These are phyloP conservation scores for Phalacrocorax aristotelis DNA, from an alignment of 2,113 vertebrate genomes.

Conservation along the genomic window DNA sequence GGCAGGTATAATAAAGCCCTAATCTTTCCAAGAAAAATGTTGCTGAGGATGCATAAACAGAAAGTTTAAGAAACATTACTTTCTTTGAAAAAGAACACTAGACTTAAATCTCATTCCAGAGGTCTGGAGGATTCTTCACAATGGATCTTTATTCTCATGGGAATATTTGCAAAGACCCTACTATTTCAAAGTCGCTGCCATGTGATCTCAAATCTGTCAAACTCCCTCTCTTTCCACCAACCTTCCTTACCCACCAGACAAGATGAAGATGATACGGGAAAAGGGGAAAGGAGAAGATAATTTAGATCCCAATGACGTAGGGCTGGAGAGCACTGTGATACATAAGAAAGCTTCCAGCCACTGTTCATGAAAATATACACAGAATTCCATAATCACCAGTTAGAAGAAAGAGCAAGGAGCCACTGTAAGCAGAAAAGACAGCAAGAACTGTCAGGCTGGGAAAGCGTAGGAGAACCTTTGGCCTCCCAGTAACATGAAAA, in stretches of 20 bases:
- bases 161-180: constrained; percentile 14
- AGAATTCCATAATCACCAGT: neutral
- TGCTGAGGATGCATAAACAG: neutral
- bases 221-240: neutral
- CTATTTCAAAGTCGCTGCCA: neutral
- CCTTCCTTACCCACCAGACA: neutral
- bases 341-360: neutral
- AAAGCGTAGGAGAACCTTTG: neutral
- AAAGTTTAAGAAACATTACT: neutral
- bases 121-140: neutral
- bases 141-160: neutral
- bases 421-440: neutral
- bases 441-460: neutral
- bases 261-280: neutral
- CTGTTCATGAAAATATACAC: neutral
- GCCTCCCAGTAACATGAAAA: neutral
- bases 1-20: neutral
- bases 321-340: neutral
- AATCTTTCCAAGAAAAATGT: neutral
- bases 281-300: neutral
- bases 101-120: neutral
- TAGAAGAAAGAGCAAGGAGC: constrained; percentile 2
- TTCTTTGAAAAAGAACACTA: neutral
- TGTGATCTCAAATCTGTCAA: neutral
- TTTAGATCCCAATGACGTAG: neutral